phyloP scores from a whole-genome alignment of 2,888 invertebrate genomes.

The Phortica magna region DNA sequence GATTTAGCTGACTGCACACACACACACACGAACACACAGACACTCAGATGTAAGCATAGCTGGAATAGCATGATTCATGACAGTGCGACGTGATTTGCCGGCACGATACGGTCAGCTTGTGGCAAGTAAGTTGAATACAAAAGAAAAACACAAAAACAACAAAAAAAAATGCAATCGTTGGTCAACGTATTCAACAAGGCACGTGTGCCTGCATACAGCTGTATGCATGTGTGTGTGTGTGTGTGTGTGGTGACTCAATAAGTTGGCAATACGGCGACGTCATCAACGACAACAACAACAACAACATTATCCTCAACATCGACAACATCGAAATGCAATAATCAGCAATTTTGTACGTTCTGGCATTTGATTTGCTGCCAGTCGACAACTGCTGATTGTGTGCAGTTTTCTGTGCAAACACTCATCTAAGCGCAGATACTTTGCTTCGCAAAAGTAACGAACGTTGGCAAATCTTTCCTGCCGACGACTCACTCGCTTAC shows the following conservation, averaged over 20 bases:
- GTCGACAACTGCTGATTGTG: not conserved
- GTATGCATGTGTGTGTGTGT: too few relatives aligned
- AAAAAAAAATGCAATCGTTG: too few relatives aligned
- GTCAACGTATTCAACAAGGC: too few relatives aligned
- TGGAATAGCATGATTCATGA: too few relatives aligned
- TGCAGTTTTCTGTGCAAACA: not conserved
- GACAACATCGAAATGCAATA: constrained; percentile 15
- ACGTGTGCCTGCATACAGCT: too few relatives aligned
- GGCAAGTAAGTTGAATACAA: too few relatives aligned
- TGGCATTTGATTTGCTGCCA: not conserved
- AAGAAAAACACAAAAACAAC: too few relatives aligned
- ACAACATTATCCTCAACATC: not conserved
- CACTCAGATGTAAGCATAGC: too few relatives aligned
- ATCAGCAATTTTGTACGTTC: constrained; percentile 15
- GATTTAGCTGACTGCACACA: not conserved
- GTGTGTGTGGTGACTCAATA: not conserved
- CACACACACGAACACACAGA: not conserved
- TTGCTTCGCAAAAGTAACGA: not conserved
- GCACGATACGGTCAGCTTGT: too few relatives aligned
- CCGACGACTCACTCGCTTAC: not conserved
- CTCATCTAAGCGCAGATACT: not conserved
- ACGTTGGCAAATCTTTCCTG: not conserved
- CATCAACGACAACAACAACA: not conserved
- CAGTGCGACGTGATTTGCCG: too few relatives aligned
- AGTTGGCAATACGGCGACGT: not conserved